Percentiles rank a stretch among this genome's conserved stretches.
phyloP scores from a whole-genome alignment of 2,113 vertebrate genomes.

The Noctilio leporinus region DNA sequence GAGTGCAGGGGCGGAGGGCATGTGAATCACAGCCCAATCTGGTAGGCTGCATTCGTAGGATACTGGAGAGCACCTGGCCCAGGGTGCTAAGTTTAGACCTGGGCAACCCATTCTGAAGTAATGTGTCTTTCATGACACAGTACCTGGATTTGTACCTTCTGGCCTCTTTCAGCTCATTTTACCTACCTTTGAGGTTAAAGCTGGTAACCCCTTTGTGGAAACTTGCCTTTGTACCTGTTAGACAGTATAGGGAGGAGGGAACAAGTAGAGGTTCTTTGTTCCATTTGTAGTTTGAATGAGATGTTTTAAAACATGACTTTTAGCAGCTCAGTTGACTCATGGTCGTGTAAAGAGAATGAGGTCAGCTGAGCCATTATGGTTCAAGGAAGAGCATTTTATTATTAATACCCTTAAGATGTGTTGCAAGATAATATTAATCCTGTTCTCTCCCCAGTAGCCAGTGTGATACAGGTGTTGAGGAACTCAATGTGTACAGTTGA shows the following conservation, averaged over 20 bases:
- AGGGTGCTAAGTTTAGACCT: background rate
- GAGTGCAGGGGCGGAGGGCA: background rate
- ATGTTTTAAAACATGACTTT: conserved; percentile 65
- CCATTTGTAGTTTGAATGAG: conserved; percentile 53
- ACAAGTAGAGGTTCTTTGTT: conserved; percentile 63
- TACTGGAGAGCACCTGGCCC: background rate
- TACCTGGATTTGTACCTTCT: background rate
- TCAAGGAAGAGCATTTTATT: conserved; percentile 60
- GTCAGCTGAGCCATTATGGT: conserved; percentile 54
- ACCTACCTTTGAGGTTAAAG: conserved; percentile 51
- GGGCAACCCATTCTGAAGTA: background rate
- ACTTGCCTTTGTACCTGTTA: conserved; percentile 46
- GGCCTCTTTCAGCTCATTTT: conserved; percentile 2
- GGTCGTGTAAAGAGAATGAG: conserved; percentile 60
- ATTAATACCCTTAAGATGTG: conserved; percentile 60
- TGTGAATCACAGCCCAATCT: background rate
- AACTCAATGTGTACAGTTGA: background rate
- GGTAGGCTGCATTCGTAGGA: background rate
- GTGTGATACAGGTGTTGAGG: conserved; percentile 33
- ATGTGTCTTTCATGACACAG: background rate
- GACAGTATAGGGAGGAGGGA: conserved; percentile 25
- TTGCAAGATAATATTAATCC: conserved; percentile 49
- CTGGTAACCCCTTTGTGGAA: conserved; percentile 53
- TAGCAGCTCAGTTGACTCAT: conserved; percentile 60
- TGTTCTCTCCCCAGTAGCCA: conserved; percentile 18